Conservation (phyloP, 1,140 invertebrate genomes). For the Bombus pyrosoma region DNA sequence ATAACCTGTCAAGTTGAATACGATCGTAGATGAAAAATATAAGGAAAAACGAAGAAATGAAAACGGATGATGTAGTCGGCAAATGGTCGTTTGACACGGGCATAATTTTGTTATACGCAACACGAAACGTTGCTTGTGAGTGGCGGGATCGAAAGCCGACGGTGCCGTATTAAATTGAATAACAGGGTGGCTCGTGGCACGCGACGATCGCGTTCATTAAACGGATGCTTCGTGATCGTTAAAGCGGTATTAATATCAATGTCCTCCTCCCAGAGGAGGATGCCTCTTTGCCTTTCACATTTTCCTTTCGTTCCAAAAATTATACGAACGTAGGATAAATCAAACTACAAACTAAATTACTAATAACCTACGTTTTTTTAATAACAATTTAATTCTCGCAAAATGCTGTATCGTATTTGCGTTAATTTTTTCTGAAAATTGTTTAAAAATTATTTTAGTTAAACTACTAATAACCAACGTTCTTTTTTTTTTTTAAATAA, state of each 20-base stretch:
- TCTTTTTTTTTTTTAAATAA: no score
- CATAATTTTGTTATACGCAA: constrained; percentile 4
- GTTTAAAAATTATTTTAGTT: no score
- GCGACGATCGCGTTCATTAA: constrained; percentile 59
- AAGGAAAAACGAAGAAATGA: not conserved
- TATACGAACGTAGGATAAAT: not conserved
- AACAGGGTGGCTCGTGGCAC: constrained; percentile 66
- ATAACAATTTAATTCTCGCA: no score
- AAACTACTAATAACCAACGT: not conserved
- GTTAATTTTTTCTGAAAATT: no score
- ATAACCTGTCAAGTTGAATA: not conserved
- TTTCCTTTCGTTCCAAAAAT: constrained; percentile 4
- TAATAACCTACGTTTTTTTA: not conserved
- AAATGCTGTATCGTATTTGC: no score
- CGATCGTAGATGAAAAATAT: not conserved
- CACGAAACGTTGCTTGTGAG: constrained; percentile 3
- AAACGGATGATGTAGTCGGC: no score
- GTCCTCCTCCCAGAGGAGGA: constrained; percentile 27
- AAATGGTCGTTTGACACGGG: not conserved
- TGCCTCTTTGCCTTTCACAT: constrained; percentile 1
- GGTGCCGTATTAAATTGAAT: constrained; percentile 60
- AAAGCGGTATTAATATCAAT: constrained; percentile 68
- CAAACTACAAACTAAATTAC: not conserved
- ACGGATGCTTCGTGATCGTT: constrained; percentile 48
- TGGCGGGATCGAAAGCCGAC: constrained; percentile 21